These are phyloP conservation scores for Pimpla rufipes DNA, from an alignment of 2,888 invertebrate species.

Conservation along the genomic window DNA sequence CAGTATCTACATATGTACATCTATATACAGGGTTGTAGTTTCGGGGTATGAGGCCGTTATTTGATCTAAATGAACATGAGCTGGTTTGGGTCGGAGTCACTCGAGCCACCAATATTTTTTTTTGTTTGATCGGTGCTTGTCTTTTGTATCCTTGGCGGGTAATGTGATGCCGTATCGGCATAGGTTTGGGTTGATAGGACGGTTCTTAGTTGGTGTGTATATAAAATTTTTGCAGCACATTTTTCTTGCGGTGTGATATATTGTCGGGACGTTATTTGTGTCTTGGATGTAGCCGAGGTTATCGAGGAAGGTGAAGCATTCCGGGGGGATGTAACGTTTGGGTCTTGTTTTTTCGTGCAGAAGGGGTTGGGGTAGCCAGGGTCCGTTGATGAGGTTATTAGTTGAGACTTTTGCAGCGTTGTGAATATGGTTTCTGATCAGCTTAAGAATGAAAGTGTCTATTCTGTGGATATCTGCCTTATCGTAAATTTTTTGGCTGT, in stretches of 20 bases:
- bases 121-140: not conserved
- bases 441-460: constrained; percentile 43
- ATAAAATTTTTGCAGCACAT: not conserved
- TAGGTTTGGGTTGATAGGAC: not conserved
- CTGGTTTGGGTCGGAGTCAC: not conserved
- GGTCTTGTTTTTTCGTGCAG: not conserved
- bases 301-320: constrained; percentile 38
- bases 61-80: not conserved
- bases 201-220: not conserved
- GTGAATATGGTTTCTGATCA: constrained; percentile 57
- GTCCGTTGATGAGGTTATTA: not conserved
- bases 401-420: not conserved
- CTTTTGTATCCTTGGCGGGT: not conserved
- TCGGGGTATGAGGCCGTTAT: not conserved
- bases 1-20: too few relatives aligned
- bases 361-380: not conserved
- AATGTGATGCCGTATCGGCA: not conserved
- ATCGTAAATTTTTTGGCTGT: constrained; percentile 57
- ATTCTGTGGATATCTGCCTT: constrained; percentile 51
- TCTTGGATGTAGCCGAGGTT: constrained; percentile 42
- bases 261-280: constrained; percentile 45
- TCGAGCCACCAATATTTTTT: constrained; percentile 1
- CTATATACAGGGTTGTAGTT: not conserved
- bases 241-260: constrained; percentile 37
- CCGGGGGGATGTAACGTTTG: constrained; percentile 35